phyloP scores from a whole-genome alignment of 2,113 vertebrate species.

The Lepus timidus region DNA sequence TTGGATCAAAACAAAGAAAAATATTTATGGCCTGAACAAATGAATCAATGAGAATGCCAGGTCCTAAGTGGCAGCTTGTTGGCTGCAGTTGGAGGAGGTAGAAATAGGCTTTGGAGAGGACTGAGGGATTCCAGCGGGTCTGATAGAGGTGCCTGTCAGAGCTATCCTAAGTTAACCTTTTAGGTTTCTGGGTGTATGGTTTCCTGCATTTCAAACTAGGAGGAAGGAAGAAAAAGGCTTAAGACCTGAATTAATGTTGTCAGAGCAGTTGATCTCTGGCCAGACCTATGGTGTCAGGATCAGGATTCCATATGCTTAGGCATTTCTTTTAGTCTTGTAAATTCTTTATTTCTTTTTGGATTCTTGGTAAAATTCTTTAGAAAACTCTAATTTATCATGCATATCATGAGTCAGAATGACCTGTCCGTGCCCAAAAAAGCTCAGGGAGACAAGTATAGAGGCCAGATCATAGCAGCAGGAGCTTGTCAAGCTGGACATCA shows the following conservation, averaged over 20 bases:
- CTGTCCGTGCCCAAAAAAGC: background rate
- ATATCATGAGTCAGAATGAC: constrained; percentile 10
- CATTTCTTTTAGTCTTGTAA: background rate
- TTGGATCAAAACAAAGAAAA: constrained; percentile 8
- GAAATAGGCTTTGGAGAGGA: background rate
- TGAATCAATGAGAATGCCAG: background rate
- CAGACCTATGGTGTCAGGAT: background rate
- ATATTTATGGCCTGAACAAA: background rate
- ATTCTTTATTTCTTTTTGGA: constrained; percentile 25
- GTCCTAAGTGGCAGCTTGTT: background rate
- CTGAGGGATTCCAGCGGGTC: background rate
- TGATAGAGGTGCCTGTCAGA: background rate
- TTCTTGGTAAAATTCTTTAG: background rate
- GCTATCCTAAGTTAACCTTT: background rate
- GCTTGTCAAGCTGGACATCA: constrained; percentile 14
- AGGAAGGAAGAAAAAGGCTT: constrained; percentile 2
- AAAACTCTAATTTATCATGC: constrained; percentile 25
- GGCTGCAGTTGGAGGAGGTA: background rate
- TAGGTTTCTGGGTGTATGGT: background rate
- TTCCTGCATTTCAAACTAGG: constrained; percentile 3
- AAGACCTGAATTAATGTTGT: background rate
- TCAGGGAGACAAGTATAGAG: background rate
- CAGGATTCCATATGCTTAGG: background rate
- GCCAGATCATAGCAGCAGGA: background rate
- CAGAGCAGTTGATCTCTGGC: background rate